These are phyloP conservation scores for Crotophaga sulcirostris DNA, from an alignment of 2,113 vertebrate genomes.

Conservation along the genomic window DNA sequence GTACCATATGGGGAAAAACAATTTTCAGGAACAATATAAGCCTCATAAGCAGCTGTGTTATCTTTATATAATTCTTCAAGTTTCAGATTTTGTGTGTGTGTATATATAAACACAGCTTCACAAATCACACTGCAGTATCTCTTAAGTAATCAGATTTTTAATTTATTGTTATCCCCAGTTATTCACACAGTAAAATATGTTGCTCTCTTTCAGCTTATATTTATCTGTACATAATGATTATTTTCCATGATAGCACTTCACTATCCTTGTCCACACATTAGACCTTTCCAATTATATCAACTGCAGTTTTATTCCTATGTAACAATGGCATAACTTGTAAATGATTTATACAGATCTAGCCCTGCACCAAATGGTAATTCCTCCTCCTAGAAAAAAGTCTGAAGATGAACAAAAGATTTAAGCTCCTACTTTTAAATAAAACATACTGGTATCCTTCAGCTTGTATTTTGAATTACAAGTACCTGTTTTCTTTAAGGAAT, in stretches of 20 bases:
- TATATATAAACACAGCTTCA: background rate
- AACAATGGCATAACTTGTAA: background rate
- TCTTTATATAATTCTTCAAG: background rate
- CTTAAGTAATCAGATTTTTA: background rate
- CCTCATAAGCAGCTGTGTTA: background rate
- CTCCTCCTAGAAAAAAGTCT: background rate
- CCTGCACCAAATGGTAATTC: background rate
- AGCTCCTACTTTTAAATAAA: slow-evolving; percentile 1
- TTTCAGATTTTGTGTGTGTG: background rate
- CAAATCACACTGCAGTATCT: background rate
- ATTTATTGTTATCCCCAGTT: background rate
- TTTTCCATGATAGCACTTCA: background rate
- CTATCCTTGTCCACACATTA: background rate
- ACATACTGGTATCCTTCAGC: background rate
- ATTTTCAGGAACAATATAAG: background rate
- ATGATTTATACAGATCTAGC: background rate
- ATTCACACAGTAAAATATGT: background rate
- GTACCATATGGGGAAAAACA: background rate
- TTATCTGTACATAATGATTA: background rate
- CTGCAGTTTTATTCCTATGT: background rate
- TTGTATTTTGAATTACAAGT: background rate
- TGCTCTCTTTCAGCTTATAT: background rate
- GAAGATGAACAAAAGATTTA: slow-evolving; percentile 7
- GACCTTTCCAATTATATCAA: background rate
- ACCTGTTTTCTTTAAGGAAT: background rate